These are phyloP conservation scores for Chrysochloris asiatica DNA, from an alignment of 2,113 vertebrate species.

Conservation along the genomic window DNA sequence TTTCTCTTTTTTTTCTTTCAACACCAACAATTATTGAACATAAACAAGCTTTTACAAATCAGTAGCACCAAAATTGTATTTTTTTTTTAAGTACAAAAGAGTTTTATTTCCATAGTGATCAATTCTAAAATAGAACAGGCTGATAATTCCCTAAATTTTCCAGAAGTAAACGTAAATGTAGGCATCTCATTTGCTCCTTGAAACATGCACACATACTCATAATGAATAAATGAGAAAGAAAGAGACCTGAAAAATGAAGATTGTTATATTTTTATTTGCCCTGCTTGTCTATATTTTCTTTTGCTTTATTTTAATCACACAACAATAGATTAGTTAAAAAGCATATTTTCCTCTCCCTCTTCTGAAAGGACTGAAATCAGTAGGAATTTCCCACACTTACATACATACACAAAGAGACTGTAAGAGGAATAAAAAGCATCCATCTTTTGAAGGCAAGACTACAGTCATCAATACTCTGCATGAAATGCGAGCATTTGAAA, in stretches of 20 bases:
- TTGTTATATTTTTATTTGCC: not conserved
- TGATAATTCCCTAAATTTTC: not conserved
- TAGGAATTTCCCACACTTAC: not conserved
- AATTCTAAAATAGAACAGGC: not conserved
- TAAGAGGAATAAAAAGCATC: conserved; percentile 1
- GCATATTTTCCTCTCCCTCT: not conserved
- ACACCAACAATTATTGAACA: not conserved
- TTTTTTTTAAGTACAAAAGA: not conserved
- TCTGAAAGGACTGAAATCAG: conserved; percentile 14
- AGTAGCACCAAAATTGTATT: not conserved
- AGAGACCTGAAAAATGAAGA: not conserved
- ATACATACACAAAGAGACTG: not conserved
- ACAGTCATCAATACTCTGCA: not conserved
- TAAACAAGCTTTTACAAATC: not conserved
- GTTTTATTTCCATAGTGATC: not conserved
- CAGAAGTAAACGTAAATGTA: not conserved
- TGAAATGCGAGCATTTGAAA: not conserved
- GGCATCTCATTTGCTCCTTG: not conserved
- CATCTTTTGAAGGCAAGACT: not conserved
- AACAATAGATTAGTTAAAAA: not conserved
- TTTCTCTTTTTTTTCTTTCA: no score
- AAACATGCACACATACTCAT: not conserved
- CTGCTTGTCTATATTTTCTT: not conserved
- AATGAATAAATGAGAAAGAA: not conserved
- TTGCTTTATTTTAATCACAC: not conserved